Evolutionary conservation across 2,797 vertebrate species (phyloP).

Genomic region (Sebastes itinus): DNA sequence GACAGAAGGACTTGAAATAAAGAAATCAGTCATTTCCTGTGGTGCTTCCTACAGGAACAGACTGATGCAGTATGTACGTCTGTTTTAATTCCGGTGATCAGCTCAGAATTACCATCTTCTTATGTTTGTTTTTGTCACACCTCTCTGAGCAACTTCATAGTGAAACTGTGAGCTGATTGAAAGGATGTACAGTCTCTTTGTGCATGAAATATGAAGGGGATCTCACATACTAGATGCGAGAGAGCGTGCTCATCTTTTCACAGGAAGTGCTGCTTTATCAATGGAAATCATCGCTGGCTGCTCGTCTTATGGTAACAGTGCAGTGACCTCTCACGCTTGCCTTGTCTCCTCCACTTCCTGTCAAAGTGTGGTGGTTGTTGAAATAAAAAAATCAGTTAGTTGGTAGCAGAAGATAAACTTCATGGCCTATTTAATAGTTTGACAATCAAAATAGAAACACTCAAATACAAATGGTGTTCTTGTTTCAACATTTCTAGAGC

Average conservation of each 20-base stretch:
- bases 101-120: too few relatives aligned
- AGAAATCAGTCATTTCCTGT: not conserved
- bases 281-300: constrained; percentile 16
- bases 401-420: not conserved
- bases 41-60: not conserved
- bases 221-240: not conserved
- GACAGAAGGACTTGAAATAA: not conserved
- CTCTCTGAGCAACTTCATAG: not conserved
- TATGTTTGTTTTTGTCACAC: not conserved
- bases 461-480: not conserved
- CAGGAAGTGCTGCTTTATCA: constrained; percentile 47
- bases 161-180: not conserved
- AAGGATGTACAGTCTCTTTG: not conserved
- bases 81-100: not conserved
- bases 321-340: not conserved
- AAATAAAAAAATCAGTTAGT: not conserved
- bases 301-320: constrained; percentile 8
- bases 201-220: not conserved
- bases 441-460: not conserved
- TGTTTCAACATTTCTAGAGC: constrained; percentile 31
- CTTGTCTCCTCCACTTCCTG: constrained; percentile 36
- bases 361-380: not conserved
- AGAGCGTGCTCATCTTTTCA: constrained; percentile 41
- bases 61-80: not conserved
- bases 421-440: not conserved